phyloP scores from a whole-genome alignment of 2,113 vertebrate species.

The Phyllopteryx taeniolatus region DNA sequence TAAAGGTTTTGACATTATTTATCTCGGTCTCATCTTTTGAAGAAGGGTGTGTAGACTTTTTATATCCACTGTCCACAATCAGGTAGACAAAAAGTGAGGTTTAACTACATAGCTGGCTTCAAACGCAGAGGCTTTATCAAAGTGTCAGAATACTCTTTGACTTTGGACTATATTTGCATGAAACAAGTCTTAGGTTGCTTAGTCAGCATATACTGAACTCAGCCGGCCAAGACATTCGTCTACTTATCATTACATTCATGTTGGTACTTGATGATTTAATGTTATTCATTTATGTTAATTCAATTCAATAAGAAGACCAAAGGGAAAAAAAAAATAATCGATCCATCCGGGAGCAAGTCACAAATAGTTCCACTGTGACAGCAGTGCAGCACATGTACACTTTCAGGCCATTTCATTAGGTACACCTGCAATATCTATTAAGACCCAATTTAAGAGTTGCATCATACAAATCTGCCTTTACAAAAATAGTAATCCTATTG shows the following conservation, averaged over 20 bases:
- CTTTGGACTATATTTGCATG: slow-evolving; percentile 1
- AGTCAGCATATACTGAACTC: slow-evolving; percentile 16
- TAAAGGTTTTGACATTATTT: neutral
- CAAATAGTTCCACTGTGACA: neutral
- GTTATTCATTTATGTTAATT: slow-evolving; percentile 18
- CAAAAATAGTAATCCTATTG: neutral
- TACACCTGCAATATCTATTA: neutral
- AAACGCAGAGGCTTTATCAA: neutral
- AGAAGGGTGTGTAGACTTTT: neutral
- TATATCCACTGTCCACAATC: neutral
- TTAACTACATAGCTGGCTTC: neutral
- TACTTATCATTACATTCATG: neutral
- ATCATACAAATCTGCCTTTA: neutral
- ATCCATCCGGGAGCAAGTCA: slow-evolving; percentile 16
- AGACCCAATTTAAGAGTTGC: neutral
- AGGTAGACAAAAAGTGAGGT: slow-evolving; percentile 2
- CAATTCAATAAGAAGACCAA: slow-evolving; percentile 19
- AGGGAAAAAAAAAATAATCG: slow-evolving; percentile 1
- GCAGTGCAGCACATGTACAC: neutral
- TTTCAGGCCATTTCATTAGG: neutral
- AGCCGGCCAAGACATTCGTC: neutral
- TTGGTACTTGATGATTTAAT: slow-evolving; percentile 1
- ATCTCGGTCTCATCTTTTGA: neutral
- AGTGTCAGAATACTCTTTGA: neutral
- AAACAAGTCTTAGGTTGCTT: neutral